These are phyloP conservation scores for Saccostrea echinata DNA, from an alignment of 1,140 invertebrate species.

Conservation along the genomic window DNA sequence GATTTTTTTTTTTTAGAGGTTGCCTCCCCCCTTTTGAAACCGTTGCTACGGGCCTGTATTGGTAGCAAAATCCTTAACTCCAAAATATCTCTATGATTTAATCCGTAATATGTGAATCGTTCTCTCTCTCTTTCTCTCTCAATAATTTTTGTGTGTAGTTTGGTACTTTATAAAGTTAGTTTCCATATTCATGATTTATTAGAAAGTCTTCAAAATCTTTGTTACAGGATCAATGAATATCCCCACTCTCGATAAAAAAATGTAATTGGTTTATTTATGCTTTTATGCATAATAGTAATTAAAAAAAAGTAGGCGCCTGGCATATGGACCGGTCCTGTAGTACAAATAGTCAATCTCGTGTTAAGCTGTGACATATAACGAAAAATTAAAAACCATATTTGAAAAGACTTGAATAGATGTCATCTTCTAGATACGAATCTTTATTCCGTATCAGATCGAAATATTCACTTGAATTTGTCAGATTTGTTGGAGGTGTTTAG, in stretches of 20 bases:
- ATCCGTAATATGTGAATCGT: too few species aligned
- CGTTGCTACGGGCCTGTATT: too few species aligned
- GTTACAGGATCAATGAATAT: neutral
- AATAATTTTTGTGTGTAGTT: too few species aligned
- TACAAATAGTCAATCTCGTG: neutral
- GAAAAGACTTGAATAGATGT: neutral
- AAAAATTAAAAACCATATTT: neutral
- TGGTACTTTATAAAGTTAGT: too few species aligned
- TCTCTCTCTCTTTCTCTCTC: too few species aligned
- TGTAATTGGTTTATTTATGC: neutral
- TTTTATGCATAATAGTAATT: neutral
- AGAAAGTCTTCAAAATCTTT: neutral
- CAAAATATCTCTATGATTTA: too few species aligned
- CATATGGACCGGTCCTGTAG: neutral
- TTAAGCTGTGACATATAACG: neutral
- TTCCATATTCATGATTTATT: too few species aligned
- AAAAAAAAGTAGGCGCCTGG: neutral
- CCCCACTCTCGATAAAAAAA: neutral
- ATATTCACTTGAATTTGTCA: slow-evolving; percentile 18
- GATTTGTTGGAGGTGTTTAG: neutral
- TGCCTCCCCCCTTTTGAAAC: too few species aligned
- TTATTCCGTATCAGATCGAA: neutral
- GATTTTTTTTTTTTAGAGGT: too few species aligned
- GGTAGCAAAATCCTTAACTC: too few species aligned
- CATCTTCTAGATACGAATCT: neutral